Percentiles rank a stretch among this genome's conserved stretches.
These are phyloP conservation scores for Andrena praecox DNA, from an alignment of 2,888 invertebrate genomes.

Conservation along the genomic window DNA sequence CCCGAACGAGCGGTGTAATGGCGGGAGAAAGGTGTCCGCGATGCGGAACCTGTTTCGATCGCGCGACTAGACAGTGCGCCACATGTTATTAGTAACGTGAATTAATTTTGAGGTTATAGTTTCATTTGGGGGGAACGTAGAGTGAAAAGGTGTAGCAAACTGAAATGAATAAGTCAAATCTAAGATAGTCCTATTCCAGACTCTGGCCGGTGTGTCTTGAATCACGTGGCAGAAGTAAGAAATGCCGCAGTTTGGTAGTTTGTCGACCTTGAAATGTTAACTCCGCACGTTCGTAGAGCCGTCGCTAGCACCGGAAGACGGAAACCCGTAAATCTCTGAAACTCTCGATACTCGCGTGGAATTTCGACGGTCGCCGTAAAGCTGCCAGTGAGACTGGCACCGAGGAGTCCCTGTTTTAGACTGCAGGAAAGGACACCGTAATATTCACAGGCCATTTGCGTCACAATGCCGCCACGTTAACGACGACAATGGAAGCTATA, in stretches of 20 bases:
- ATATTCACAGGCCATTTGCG: slow-evolving; percentile 75
- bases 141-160: too few species aligned
- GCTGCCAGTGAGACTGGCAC: slow-evolving; percentile 44
- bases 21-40: slow-evolving; percentile 47
- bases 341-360: slow-evolving; percentile 68
- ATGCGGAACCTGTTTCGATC: neutral
- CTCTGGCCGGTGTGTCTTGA: too few species aligned
- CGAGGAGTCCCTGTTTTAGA: slow-evolving; percentile 29
- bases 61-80: neutral
- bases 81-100: neutral
- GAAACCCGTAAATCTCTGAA: slow-evolving; percentile 72
- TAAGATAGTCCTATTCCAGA: too few species aligned
- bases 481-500: slow-evolving; percentile 72
- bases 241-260: too few species aligned
- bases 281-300: slow-evolving; percentile 54
- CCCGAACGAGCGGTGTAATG: slow-evolving; percentile 45
- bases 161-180: too few species aligned
- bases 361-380: slow-evolving; percentile 69
- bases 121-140: too few species aligned
- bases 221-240: too few species aligned
- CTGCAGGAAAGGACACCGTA: slow-evolving; percentile 63
- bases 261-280: too few species aligned
- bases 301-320: slow-evolving; percentile 68
- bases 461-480: slow-evolving; percentile 73
- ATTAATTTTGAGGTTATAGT: neutral